Percentiles rank a stretch among this genome's conserved stretches.
These are phyloP conservation scores for Umimayanthus kanabou DNA, from an alignment of 92 coral and sea anemone species.

Conservation along the genomic window DNA sequence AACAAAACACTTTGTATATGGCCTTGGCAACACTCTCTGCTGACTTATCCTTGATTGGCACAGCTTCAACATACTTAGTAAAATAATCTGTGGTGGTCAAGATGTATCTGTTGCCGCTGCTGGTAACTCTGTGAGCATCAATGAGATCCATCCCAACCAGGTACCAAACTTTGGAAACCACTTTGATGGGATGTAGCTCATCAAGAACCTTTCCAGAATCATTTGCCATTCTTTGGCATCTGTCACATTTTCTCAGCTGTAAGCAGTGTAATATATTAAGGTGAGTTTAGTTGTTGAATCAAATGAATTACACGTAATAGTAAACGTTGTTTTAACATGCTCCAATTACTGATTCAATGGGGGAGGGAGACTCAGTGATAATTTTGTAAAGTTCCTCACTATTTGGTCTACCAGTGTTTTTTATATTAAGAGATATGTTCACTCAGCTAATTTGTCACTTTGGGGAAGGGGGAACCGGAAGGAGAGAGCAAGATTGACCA, in stretches of 20 bases:
- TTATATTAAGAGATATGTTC: too few species aligned
- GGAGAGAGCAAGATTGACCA: too few species aligned
- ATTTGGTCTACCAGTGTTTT: too few species aligned
- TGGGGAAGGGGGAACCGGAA: too few species aligned
- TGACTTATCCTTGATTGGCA: conserved; percentile 39
- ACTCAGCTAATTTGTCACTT: too few species aligned
- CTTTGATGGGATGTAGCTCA: conserved; percentile 47
- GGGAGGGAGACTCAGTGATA: too few species aligned
- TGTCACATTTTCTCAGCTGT: conserved; percentile 42
- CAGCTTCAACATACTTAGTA: conserved; percentile 40
- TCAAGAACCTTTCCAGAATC: conserved; percentile 17
- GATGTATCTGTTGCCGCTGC: conserved; percentile 27
- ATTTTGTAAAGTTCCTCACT: too few species aligned
- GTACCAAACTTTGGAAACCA: conserved; percentile 43
- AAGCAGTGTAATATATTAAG: not conserved
- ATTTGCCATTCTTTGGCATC: conserved; percentile 46
- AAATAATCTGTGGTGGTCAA: conserved; percentile 42
- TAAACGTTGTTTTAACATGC: too few species aligned
- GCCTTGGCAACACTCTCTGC: conserved; percentile 47
- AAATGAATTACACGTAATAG: too few species aligned
- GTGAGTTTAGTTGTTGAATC: not conserved
- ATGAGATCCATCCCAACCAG: conserved; percentile 36
- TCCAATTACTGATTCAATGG: too few species aligned
- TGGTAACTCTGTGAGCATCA: conserved; percentile 40
- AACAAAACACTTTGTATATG: conserved; percentile 25